A percentile compares a stretch with the other conserved stretches of the same genome.
phyloP scores from a whole-genome alignment of 2,888 invertebrate genomes.

The Tryphoninae sp. region DNA sequence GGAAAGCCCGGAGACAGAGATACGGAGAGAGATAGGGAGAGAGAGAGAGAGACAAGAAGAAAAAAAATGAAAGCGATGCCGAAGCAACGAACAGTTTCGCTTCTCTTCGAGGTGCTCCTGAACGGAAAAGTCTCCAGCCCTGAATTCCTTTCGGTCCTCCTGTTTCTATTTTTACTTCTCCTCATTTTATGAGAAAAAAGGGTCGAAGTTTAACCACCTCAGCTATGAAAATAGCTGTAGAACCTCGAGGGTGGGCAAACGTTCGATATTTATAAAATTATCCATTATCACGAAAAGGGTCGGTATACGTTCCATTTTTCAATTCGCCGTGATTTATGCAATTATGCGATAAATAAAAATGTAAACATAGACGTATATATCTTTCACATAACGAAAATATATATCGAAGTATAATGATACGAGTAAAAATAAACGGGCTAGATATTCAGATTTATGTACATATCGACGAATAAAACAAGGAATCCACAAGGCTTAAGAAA shows the following conservation, averaged over 20 bases:
- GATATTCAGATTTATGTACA: background rate
- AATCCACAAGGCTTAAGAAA: constrained; percentile 17
- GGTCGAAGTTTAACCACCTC: constrained; percentile 22
- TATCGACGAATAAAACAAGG: background rate
- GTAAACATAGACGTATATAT: background rate
- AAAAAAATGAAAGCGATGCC: constrained; percentile 13
- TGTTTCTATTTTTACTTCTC: constrained; percentile 20
- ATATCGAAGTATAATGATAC: background rate
- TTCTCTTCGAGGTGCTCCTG: constrained; percentile 26
- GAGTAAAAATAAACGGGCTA: too few relatives aligned
- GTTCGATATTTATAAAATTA: constrained; percentile 6
- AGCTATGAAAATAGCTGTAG: constrained; percentile 29
- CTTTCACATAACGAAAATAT: background rate
- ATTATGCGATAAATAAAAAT: background rate
- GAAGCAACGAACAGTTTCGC: constrained; percentile 16
- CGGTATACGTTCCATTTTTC: background rate
- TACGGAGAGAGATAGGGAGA: constrained; percentile 1
- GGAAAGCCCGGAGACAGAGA: constrained; percentile 26
- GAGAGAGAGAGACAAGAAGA: constrained; percentile 9
- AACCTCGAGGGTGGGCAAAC: background rate
- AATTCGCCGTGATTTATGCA: background rate
- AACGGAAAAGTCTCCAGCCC: constrained; percentile 39
- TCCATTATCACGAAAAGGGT: background rate
- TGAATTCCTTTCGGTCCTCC: constrained; percentile 56
- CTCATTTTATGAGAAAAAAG: constrained; percentile 29